Evolutionary conservation across 2,113 vertebrate species (phyloP).

Genomic region (Lontra canadensis): DNA sequence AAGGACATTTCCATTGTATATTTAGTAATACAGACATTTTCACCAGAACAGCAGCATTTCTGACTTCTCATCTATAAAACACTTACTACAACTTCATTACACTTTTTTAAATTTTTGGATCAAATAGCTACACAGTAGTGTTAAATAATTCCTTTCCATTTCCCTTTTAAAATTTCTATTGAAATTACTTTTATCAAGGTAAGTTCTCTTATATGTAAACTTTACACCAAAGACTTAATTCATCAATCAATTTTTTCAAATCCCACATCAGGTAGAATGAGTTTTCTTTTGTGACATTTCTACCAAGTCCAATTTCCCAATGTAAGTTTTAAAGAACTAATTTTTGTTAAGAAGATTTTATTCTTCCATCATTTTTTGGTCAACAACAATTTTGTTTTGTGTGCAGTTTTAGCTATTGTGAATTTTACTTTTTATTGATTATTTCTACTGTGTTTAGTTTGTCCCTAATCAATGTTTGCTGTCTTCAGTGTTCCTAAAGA

Average conservation of each 20-base stretch:
- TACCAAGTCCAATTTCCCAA: not conserved
- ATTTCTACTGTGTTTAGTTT: not conserved
- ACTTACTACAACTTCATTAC: not conserved
- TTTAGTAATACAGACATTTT: not conserved
- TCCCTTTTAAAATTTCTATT: not conserved
- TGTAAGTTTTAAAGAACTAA: not conserved
- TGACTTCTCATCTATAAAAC: not conserved
- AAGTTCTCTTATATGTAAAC: not conserved
- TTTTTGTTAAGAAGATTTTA: not conserved
- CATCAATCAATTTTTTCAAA: not conserved
- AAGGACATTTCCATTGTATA: not conserved
- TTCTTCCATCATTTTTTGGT: not conserved
- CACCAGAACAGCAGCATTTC: not conserved
- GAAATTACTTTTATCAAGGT: not conserved
- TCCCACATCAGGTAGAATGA: not conserved
- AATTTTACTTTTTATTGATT: not conserved
- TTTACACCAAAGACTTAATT: not conserved
- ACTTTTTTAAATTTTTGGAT: slow-evolving; percentile 15
- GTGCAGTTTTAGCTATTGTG: not conserved
- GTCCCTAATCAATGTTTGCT: not conserved
- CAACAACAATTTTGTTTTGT: not conserved
- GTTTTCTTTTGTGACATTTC: not conserved
- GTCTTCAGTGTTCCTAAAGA: not conserved
- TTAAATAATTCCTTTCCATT: slow-evolving; percentile 10
- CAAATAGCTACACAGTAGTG: not conserved